A percentile compares a stretch with the other conserved stretches of the same genome.
phyloP scores from a whole-genome alignment of 2,797 vertebrate species.

The Chrosomus eos region DNA sequence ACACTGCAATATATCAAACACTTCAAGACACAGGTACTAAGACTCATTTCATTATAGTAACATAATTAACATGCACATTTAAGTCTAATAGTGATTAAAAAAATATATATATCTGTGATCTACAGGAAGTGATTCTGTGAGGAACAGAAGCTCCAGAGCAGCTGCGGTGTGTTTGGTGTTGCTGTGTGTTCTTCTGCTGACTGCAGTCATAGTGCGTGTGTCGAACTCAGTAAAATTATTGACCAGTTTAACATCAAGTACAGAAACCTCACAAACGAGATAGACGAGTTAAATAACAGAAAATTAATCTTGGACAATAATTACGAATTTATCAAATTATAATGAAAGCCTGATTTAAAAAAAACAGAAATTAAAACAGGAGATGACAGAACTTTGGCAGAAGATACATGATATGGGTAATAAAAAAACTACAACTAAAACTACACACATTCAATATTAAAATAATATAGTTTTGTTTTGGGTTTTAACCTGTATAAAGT shows the following conservation, averaged over 20 bases:
- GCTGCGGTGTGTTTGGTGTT: neutral
- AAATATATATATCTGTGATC: neutral
- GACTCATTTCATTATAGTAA: neutral
- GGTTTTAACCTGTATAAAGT: neutral
- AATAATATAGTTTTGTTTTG: too few relatives aligned
- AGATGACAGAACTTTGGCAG: neutral
- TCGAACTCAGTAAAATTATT: neutral
- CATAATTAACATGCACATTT: neutral
- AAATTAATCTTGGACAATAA: fast-evolving
- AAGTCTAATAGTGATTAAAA: neutral
- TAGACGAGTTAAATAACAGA: fast-evolving
- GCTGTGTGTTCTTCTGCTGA: neutral
- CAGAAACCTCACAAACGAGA: neutral
- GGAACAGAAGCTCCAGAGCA: neutral
- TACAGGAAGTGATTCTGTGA: neutral
- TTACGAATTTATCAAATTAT: fast-evolving
- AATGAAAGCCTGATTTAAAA: fast-evolving
- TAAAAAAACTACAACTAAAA: neutral
- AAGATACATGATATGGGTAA: neutral
- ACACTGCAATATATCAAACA: neutral
- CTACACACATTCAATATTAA: neutral
- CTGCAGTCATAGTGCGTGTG: neutral
- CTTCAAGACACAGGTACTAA: neutral
- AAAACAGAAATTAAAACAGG: fast-evolving
- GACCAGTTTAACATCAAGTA: neutral